Base-by-base conservation (phyloP, 2,797 vertebrate species). In the Gephyroberyx darwinii region DNA sequence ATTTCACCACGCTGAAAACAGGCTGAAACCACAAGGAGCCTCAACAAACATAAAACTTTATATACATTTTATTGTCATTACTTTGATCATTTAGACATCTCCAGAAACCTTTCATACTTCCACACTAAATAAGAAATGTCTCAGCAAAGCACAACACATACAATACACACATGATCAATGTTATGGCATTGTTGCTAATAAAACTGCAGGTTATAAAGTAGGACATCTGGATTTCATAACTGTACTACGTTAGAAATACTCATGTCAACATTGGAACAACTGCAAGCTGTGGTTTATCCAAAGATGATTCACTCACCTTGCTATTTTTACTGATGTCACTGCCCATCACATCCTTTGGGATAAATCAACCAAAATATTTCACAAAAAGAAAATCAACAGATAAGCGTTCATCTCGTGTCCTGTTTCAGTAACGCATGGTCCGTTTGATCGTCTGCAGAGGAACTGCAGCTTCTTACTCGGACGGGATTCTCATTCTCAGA, bases 321-420 rank as follows among this genome's bases (percentile, higher is more conserved):
- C 35, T 71, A 71, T 14, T 75, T 72, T 71, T 91, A 58, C 87
- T 78, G 53, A 77, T 19, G 67, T 78, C 77, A 35, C 71, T 75
- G 45, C 90, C 90, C 91, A 92, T 92, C 57, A 53, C 86, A 71
- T 74, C 62, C 20, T 75, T 52, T 65, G 9, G 10, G n/a, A 55
- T 1, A 2, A 22, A 51, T 17, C 3, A 13, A 37, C 0, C 26
- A 0, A 54, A 52, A 5, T 8, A 20, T 37, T 4, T 69, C 17
- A 56, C 7, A 4, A 1, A 30, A 53, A 41, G 3, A 10, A 61
- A 47, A 35, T 35, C 7, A 33, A n/a, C 8, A 16, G 17, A 7
- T 10, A 33, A 30, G 17, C 39, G 1, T 1, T 41, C 12, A 4
- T 45, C 43, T 60, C 4, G 13, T 5, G 3, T n/a, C 8, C 3